Evolutionary conservation across 2,113 vertebrate genomes (phyloP).

Genomic region (Lepus timidus): DNA sequence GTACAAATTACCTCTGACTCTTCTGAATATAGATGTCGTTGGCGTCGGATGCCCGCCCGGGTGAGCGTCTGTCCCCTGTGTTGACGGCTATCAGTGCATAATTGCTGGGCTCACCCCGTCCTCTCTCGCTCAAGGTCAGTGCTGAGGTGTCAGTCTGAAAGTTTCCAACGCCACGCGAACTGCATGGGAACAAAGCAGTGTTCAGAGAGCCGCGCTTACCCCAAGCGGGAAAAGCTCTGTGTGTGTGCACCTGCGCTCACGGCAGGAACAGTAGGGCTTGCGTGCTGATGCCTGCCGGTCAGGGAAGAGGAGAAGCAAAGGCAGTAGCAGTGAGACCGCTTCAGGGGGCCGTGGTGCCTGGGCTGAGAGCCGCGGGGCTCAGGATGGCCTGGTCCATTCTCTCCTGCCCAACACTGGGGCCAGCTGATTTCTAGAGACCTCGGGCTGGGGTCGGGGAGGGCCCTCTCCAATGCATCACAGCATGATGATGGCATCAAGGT

Average conservation of each 20-base stretch:
- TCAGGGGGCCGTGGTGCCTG: background rate
- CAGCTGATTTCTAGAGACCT: no score
- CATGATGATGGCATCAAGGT: no score
- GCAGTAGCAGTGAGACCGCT: no score
- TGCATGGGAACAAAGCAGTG: constrained; percentile 38
- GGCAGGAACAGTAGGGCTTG: no score
- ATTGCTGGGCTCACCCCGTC: constrained; percentile 86
- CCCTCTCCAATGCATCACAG: no score
- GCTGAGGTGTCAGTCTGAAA: constrained; percentile 85
- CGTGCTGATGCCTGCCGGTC: background rate
- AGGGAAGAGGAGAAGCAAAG: no score
- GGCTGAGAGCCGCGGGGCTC: no score
- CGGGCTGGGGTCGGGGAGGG: no score
- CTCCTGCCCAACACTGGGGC: no score
- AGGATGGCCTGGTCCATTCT: no score
- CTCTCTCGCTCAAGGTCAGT: constrained; percentile 86
- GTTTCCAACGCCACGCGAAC: constrained; percentile 70
- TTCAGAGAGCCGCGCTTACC: background rate
- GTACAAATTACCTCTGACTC: constrained; percentile 89
- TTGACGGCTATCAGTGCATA: constrained; percentile 86
- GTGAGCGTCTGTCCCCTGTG: constrained; percentile 65
- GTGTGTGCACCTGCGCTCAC: background rate
- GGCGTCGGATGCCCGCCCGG: constrained; percentile 67
- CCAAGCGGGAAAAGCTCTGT: no score
- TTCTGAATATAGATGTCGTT: constrained; percentile 83